These are phyloP conservation scores for Nerophis lumbriciformis DNA, from an alignment of 2,113 vertebrate species.

Conservation along the genomic window DNA sequence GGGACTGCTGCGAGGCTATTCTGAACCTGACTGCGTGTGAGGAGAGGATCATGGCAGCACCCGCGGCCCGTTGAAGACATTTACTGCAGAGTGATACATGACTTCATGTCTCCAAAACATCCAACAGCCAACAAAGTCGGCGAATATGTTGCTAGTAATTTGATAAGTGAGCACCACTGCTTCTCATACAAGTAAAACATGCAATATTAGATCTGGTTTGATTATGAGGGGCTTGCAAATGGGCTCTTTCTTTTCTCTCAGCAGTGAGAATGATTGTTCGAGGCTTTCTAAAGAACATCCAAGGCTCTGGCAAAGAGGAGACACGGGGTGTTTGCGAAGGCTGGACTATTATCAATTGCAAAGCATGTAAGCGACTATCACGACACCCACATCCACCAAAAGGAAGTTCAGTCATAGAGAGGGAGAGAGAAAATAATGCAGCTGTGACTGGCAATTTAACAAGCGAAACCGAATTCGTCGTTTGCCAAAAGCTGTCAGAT, in stretches of 20 bases:
- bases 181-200: conserved; percentile 25
- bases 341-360: conserved; percentile 62
- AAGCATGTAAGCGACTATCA: conserved; percentile 65
- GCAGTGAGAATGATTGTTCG: conserved; percentile 60
- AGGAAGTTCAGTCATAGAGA: conserved; percentile 45
- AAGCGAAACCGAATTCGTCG: conserved; percentile 68
- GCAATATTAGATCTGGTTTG: conserved; percentile 64
- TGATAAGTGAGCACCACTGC: no score
- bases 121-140: no score
- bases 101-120: no score
- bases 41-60: no score
- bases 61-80: no score
- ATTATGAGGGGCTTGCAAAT: conserved; percentile 53
- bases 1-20: no score
- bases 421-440: conserved; percentile 39
- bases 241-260: conserved; percentile 51
- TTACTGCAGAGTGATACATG: no score
- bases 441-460: conserved; percentile 72
- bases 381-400: conserved; percentile 58
- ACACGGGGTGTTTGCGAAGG: conserved; percentile 32
- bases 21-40: no score
- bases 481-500: conserved; percentile 68
- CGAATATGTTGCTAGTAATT: no score
- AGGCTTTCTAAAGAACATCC: conserved; percentile 66
- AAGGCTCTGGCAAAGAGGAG: conserved; percentile 61